phyloP scores from a whole-genome alignment of 2,113 vertebrate genomes.

The Seriola dumerili region DNA sequence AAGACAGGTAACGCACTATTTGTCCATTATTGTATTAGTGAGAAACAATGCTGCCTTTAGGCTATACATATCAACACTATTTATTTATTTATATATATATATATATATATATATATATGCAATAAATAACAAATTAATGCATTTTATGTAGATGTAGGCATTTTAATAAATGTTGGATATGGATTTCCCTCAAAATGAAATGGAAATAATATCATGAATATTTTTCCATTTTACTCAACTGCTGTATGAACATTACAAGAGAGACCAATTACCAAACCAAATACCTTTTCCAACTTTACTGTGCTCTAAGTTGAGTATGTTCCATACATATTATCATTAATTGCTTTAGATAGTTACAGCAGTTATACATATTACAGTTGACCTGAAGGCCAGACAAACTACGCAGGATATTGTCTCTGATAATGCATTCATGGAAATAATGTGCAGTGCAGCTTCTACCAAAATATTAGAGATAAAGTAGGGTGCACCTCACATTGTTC shows the following conservation, averaged over 20 bases:
- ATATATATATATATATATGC: too few relatives aligned
- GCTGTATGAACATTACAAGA: neutral
- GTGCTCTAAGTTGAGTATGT: constrained; percentile 1
- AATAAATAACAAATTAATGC: neutral
- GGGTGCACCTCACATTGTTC: neutral
- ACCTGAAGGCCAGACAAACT: constrained; percentile 5
- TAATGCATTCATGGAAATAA: constrained; percentile 1
- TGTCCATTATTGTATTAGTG: neutral
- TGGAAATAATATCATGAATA: neutral
- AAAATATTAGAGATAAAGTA: neutral
- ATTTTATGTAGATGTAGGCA: neutral
- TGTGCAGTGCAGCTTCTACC: neutral
- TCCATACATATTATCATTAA: neutral
- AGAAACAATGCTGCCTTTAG: neutral
- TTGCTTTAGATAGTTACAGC: neutral
- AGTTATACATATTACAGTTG: neutral
- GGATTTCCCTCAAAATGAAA: neutral
- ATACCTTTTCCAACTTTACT: neutral
- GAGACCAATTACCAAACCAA: neutral
- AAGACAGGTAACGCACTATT: neutral
- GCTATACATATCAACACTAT: neutral
- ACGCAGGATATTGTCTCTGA: constrained; percentile 5
- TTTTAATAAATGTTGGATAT: neutral
- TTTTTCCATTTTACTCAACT: neutral
- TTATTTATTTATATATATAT: too few relatives aligned